Evolutionary conservation across 2,113 vertebrate genomes (phyloP), one percentile per base, ranked within the genome.

Genomic region (Melanerpes formicivorus): DNA sequence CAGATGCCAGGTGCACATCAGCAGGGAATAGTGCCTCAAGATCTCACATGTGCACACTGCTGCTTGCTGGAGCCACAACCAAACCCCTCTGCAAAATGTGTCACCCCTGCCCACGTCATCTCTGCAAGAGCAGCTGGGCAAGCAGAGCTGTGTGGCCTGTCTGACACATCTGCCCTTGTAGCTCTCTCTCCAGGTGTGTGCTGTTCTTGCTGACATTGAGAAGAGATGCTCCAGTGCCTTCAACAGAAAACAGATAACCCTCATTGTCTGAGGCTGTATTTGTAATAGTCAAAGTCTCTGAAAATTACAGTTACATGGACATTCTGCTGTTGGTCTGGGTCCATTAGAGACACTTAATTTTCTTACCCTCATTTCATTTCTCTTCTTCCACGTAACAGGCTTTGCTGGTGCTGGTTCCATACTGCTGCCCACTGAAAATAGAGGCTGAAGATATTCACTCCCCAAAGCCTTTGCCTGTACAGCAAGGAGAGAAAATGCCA

Each of bases 401-500:
- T 93, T 90, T 80, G 48, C 60, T 2, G 2, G 44, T 77, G 80
- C 73, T 0, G 1, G 60, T 90, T 93, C 84, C 75, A 27, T 93
- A 34, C 72, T 67, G 72, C 69, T 94, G 78, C 63, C n/a, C 48
- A 10, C 62, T 92, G 79, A 77, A 91, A 95, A 95, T 29, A 80
- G 59, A 80, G 44, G n/a, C 40, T 78, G 79, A 86, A 60, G 55
- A 78, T 78, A 73, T 69, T 80, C 6, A 0, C 14, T 91, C 50
- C 56, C 76, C 74, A 90, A 92, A 90, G 79, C 87, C 84, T 94
- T 77, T 85, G 58, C 72, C 76, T 69, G 12, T 78, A 80, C 27
- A 67, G 44, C n/a, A 83, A 85, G 85, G 55, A 84, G 40, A 90
- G 85, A 91, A 92, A 93, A 92, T 69, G 50, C 84, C 91, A 94